Evolutionary conservation across 2,113 vertebrate genomes (phyloP), one percentile per base, ranked within the genome.

Genomic region (Tiliqua scincoides): DNA sequence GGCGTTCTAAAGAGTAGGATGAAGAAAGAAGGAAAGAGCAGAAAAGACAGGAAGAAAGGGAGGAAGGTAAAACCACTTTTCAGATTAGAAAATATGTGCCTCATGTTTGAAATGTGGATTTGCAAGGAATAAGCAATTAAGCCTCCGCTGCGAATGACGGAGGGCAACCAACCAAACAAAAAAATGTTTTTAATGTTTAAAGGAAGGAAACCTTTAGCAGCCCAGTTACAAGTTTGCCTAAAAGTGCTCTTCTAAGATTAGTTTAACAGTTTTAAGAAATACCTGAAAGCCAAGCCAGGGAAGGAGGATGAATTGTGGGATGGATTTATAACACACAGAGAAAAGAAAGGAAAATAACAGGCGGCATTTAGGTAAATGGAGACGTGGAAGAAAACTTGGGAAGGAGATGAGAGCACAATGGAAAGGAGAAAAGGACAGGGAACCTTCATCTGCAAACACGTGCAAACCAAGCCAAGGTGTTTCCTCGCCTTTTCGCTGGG

Each of bases 21-120:
- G 23, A 54, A 67, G 43, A 12, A 27, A 32, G 30, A 79, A 73
- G 10, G 30, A 54, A 68, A 71, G 48, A 54, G n/a, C 7, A 76
- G 40, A 40, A 93, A 95, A 93, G 90, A 91, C 93, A 96, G 93
- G 65, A 80, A 82, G 85, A 84, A 89, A 93, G 94, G 79, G 17
- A 52, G 59, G 61, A 1, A 20, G 32, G 6, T 48, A 30, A 57
- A 57, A 37, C 11, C 65, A 79, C 40, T 79, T 72, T 72, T 35
- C 37, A 62, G 35, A 23, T 76, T 84, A 70, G 63, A 40, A 78
- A 62, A 73, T 48, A 9, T 70, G 15, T 23, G 21, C 35, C 73
- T 62, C 54, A 37, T 86, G 48, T 79, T 63, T 52, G 30, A 78
- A 85, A 80, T 9, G 43, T 62, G 20, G 68, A 72, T 79, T 79